phyloP scores from a whole-genome alignment of 1,140 invertebrate genomes.

The Aleiodes sp. region DNA sequence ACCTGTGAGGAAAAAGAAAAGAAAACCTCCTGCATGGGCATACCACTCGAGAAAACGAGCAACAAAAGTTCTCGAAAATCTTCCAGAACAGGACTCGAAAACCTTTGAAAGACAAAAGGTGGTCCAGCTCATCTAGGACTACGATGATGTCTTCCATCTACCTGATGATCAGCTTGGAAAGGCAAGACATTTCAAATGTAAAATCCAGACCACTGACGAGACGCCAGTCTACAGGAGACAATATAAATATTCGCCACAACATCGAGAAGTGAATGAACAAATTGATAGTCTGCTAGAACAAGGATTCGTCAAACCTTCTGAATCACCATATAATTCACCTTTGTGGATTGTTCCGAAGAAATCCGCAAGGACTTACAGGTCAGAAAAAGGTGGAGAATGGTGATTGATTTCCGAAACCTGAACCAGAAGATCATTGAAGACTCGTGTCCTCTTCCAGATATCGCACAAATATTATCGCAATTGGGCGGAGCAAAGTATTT shows the following conservation, averaged over 20 bases:
- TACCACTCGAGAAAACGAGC: too few relatives aligned
- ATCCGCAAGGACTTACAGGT: background rate
- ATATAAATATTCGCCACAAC: background rate
- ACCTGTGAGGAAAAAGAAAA: too few relatives aligned
- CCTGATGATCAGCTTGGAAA: background rate
- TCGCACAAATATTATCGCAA: background rate
- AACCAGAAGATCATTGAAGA: background rate
- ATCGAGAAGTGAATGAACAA: too few relatives aligned
- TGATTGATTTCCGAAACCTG: background rate
- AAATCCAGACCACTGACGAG: constrained; percentile 13
- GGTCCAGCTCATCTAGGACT: too few relatives aligned
- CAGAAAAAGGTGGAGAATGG: background rate
- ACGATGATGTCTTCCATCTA: constrained; percentile 18
- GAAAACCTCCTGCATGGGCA: too few relatives aligned
- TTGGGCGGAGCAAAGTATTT: background rate
- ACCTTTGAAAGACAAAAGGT: too few relatives aligned
- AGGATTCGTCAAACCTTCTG: too few relatives aligned
- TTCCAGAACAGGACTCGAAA: too few relatives aligned
- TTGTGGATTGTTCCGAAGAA: background rate
- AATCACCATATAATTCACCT: too few relatives aligned
- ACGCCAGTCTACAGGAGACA: constrained; percentile 8
- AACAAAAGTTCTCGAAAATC: too few relatives aligned
- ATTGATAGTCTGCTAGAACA: background rate
- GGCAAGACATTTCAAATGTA: background rate
- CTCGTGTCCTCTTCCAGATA: background rate